A percentile compares a stretch with the other conserved stretches of the same genome.
These are phyloP conservation scores for Eucera pruinosa DNA, from an alignment of 2,888 invertebrate genomes.

Conservation along the genomic window DNA sequence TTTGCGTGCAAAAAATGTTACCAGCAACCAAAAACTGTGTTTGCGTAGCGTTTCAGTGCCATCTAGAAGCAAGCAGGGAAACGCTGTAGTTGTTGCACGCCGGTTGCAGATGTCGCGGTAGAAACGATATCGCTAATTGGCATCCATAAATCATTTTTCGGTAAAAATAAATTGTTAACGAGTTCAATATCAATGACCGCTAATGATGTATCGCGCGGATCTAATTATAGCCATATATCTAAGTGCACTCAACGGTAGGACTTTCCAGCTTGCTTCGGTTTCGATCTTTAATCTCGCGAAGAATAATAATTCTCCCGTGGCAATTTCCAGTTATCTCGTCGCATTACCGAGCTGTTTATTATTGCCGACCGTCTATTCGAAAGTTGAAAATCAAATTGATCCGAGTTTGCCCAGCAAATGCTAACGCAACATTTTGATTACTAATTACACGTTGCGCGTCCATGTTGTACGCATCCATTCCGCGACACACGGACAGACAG, in stretches of 20 bases:
- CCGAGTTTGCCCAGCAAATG: slow-evolving; percentile 29
- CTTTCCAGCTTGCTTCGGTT: background rate
- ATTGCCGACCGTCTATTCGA: background rate
- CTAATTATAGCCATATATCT: background rate
- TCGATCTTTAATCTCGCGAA: no score
- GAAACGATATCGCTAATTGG: background rate
- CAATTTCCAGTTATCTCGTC: slow-evolving; percentile 5
- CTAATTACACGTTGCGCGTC: no score
- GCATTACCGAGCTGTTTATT: background rate
- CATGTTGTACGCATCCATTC: no score
- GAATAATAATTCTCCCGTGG: no score
- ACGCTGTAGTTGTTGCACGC: background rate
- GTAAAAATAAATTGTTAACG: background rate
- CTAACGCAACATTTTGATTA: slow-evolving; percentile 70
- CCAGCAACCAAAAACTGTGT: slow-evolving; percentile 22
- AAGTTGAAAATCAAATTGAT: slow-evolving; percentile 23
- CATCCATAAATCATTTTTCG: background rate
- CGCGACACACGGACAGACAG: no score
- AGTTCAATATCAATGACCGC: background rate
- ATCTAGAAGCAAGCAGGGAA: background rate
- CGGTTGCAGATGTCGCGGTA: background rate
- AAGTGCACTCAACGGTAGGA: background rate
- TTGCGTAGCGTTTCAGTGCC: background rate
- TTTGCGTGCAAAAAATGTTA: slow-evolving; percentile 35
- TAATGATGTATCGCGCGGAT: background rate